A percentile compares a stretch with the other conserved stretches of the same genome.
phyloP scores from a whole-genome alignment of 1,140 invertebrate species.

The Octopus sinensis region DNA sequence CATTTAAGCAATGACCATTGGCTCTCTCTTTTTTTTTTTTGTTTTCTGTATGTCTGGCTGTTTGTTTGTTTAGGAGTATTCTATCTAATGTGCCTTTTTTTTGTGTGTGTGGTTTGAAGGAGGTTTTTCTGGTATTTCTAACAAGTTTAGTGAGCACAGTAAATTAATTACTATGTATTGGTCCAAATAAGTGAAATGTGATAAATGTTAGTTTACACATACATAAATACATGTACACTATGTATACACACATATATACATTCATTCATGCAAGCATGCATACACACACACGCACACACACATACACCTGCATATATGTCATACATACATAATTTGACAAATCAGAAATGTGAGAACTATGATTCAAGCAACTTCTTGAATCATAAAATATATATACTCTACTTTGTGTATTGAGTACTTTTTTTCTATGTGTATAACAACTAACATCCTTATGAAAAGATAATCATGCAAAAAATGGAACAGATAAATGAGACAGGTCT shows the following conservation, averaged over 20 bases:
- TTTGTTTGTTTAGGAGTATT: neutral
- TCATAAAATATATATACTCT: no score
- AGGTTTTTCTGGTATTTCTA: neutral
- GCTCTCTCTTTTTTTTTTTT: constrained; percentile 4
- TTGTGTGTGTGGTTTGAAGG: neutral
- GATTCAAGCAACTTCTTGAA: no score
- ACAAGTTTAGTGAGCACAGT: neutral
- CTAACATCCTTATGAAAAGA: no score
- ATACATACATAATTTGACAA: no score
- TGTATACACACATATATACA: neutral
- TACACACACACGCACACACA: neutral
- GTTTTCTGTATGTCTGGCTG: neutral
- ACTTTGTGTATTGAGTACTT: no score
- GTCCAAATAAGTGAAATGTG: no score
- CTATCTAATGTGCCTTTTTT: neutral
- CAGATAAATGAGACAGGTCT: no score
- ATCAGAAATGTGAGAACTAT: no score
- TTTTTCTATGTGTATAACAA: no score
- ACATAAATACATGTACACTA: neutral
- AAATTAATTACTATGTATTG: neutral
- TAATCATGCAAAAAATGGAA: no score
- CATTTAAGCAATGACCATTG: neutral
- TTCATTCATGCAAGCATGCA: neutral
- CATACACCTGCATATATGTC: no score
- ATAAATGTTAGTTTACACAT: no score